phyloP scores from a whole-genome alignment of 2,797 vertebrate genomes.

The Acanthiza pusilla region DNA sequence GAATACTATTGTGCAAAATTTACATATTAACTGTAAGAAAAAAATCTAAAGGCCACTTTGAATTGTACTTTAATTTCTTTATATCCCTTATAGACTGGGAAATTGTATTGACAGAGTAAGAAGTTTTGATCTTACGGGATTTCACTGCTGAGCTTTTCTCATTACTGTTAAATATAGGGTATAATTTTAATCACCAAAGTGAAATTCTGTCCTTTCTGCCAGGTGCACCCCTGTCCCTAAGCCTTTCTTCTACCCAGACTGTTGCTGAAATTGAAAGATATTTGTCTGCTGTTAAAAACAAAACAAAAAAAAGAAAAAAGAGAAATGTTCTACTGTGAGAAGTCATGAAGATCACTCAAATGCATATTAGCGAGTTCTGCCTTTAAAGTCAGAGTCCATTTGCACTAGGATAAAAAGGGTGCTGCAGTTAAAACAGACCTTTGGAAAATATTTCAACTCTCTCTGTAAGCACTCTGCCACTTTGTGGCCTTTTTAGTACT shows the following conservation, averaged over 20 bases:
- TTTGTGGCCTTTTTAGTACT: not conserved
- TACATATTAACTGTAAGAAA: not conserved
- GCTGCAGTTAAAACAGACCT: not conserved
- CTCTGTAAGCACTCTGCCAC: not conserved
- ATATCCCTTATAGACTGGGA: not conserved
- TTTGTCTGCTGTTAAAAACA: not conserved
- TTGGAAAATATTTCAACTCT: not conserved
- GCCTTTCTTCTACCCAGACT: not conserved
- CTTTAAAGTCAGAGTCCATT: not conserved
- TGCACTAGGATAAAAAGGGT: not conserved
- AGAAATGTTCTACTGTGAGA: not conserved
- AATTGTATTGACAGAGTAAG: not conserved
- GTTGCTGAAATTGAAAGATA: not conserved
- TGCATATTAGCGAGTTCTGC: not conserved
- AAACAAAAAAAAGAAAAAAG: not conserved
- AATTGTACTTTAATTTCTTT: not conserved
- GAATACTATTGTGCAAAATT: not conserved
- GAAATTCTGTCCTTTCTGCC: not conserved
- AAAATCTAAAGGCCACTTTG: not conserved
- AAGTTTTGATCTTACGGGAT: not conserved
- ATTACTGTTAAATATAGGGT: not conserved
- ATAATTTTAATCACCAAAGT: not conserved
- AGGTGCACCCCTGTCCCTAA: not conserved
- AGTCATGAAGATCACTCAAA: not conserved
- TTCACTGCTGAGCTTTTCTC: not conserved